Conservation (phyloP, 1,140 invertebrate species). For the Scaptomyza hsui region DNA sequence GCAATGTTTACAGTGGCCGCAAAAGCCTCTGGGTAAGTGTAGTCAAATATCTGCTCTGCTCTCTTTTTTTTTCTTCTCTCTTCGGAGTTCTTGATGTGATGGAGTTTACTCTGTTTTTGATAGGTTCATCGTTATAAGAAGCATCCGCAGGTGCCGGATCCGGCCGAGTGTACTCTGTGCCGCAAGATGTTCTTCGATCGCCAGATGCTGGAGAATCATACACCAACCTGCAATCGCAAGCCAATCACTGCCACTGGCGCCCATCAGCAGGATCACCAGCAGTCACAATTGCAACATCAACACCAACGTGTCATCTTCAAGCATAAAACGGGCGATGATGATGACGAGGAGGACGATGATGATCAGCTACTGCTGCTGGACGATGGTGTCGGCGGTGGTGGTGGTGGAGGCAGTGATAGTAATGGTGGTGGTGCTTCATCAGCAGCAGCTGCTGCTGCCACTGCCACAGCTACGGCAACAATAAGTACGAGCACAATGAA, state of each 20-base stretch:
- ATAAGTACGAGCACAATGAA: conserved; percentile 37
- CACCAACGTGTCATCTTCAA: conserved; percentile 51
- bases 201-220: conserved; percentile 81
- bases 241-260: conserved; percentile 73
- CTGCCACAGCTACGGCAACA: conserved; percentile 16
- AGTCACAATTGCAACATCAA: conserved; percentile 28
- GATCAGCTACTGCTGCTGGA: conserved; percentile 42
- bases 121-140: conserved; percentile 84
- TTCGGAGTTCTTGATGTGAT: too few relatives aligned
- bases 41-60: too few relatives aligned
- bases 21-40: conserved; percentile 80
- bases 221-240: conserved; percentile 80
- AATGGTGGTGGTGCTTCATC: conserved; percentile 15
- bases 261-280: conserved; percentile 56
- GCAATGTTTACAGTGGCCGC: conserved; percentile 82
- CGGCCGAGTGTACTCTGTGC: conserved; percentile 77
- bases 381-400: conserved; percentile 17
- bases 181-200: conserved; percentile 82
- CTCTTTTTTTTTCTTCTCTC: too few relatives aligned
- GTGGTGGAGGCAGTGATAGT: conserved; percentile 7
- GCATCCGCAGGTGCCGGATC: conserved; percentile 80
- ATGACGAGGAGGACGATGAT: conserved; percentile 71
- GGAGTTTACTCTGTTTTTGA: not conserved
- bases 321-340: conserved; percentile 80
- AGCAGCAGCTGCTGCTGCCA: conserved; percentile 5